Conservation (phyloP, 2,797 vertebrate genomes). For the Propithecus perrieri region DNA sequence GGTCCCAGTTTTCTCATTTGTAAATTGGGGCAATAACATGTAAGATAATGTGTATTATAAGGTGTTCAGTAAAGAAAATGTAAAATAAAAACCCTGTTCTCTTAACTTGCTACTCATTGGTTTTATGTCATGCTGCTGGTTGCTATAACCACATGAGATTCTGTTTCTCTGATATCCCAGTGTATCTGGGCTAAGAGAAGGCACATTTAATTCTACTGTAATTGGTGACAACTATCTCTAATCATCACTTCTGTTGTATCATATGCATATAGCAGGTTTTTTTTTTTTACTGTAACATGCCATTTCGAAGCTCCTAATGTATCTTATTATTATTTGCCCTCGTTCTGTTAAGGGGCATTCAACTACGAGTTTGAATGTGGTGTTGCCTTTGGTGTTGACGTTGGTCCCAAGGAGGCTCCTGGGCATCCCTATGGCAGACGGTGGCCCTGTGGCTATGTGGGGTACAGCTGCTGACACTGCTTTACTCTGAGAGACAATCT, state of each 20-base stretch:
- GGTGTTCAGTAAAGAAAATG: neutral
- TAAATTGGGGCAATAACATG: neutral
- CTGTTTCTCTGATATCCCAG: neutral
- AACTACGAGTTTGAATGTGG: neutral
- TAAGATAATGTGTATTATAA: fast-evolving
- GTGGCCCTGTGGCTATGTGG: fast-evolving
- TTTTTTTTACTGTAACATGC: neutral
- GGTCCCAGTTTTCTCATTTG: neutral
- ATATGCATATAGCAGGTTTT: neutral
- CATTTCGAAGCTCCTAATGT: neutral
- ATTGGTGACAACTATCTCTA: neutral
- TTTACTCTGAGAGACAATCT: neutral
- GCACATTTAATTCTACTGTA: neutral
- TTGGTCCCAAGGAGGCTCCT: neutral
- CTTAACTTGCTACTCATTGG: neutral
- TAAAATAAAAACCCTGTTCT: neutral
- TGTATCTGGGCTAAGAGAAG: neutral
- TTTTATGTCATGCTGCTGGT: neutral
- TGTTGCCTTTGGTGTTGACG: neutral
- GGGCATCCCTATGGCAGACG: fast-evolving
- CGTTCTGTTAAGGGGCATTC: neutral
- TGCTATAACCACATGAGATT: neutral
- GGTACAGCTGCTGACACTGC: neutral
- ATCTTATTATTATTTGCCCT: neutral
- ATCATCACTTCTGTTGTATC: neutral